These are phyloP conservation scores for Opisthocomus hoazin DNA, from an alignment of 2,113 vertebrate genomes.

Conservation along the genomic window DNA sequence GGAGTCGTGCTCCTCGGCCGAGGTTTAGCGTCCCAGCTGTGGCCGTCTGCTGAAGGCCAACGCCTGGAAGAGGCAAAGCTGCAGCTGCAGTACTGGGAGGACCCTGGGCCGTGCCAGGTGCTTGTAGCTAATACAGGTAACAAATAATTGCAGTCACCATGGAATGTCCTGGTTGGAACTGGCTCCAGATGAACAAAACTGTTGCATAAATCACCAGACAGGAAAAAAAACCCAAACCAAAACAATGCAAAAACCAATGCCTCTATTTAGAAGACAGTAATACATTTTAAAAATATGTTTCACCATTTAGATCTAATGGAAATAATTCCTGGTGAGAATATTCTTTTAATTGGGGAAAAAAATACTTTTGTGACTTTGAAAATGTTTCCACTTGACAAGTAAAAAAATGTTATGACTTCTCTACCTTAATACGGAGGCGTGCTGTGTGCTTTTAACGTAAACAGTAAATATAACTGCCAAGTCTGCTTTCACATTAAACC, in stretches of 20 bases:
- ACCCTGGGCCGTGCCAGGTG: too few relatives aligned
- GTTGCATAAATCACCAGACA: background rate
- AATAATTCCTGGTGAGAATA: background rate
- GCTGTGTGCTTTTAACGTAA: background rate
- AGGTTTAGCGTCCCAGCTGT: background rate
- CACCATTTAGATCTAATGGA: background rate
- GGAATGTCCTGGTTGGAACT: background rate
- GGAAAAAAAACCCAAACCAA: background rate
- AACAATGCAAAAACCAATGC: background rate
- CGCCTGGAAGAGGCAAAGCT: background rate
- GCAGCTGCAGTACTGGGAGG: background rate
- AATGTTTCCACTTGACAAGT: background rate
- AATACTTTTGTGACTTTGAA: background rate
- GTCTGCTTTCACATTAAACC: background rate
- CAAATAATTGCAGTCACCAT: background rate
- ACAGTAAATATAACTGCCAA: background rate
- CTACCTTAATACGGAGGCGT: background rate
- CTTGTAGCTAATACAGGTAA: too few relatives aligned
- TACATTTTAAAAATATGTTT: background rate
- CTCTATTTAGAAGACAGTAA: background rate
- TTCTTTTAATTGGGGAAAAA: background rate
- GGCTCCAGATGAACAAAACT: background rate
- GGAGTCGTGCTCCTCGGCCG: fast-evolving
- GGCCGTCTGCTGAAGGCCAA: background rate
- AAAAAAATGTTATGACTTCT: background rate